A percentile compares a stretch with the other conserved stretches of the same genome.
phyloP scores from a whole-genome alignment of 1,140 invertebrate genomes.

The Camponotus pennsylvanicus region DNA sequence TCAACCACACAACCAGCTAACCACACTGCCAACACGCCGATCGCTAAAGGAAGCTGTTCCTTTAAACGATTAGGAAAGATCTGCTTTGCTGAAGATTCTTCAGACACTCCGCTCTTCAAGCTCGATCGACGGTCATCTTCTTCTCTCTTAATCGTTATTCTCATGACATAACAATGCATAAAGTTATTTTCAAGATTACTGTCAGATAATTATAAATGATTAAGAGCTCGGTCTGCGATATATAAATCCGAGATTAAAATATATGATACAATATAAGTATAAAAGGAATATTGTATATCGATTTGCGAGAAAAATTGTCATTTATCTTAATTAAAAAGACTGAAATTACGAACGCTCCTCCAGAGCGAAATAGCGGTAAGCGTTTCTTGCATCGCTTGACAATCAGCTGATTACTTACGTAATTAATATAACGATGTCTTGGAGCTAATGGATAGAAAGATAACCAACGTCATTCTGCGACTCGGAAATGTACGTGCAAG shows the following conservation, averaged over 20 bases:
- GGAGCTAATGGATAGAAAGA: background rate
- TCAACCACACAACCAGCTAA: constrained; percentile 97
- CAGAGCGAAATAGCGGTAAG: background rate
- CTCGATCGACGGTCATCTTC: constrained; percentile 31
- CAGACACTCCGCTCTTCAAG: constrained; percentile 19
- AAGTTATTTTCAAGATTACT: background rate
- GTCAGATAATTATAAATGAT: background rate
- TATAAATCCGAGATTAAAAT: background rate
- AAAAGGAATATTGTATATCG: background rate
- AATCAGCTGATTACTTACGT: constrained; percentile 8
- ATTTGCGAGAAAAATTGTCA: background rate
- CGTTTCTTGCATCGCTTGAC: background rate
- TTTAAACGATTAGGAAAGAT: constrained; percentile 47
- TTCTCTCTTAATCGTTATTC: constrained; percentile 1
- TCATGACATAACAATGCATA: background rate
- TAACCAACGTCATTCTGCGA: background rate
- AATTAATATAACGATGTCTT: background rate
- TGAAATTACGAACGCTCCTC: background rate
- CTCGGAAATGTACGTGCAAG: background rate
- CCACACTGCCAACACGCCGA: constrained; percentile 97
- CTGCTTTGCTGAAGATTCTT: constrained; percentile 31
- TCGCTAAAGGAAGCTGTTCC: constrained; percentile 78
- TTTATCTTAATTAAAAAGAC: background rate
- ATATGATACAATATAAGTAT: background rate
- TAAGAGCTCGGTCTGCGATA: no score